Base-by-base conservation (phyloP, 2,113 vertebrate species). In the Setophaga coronata region DNA sequence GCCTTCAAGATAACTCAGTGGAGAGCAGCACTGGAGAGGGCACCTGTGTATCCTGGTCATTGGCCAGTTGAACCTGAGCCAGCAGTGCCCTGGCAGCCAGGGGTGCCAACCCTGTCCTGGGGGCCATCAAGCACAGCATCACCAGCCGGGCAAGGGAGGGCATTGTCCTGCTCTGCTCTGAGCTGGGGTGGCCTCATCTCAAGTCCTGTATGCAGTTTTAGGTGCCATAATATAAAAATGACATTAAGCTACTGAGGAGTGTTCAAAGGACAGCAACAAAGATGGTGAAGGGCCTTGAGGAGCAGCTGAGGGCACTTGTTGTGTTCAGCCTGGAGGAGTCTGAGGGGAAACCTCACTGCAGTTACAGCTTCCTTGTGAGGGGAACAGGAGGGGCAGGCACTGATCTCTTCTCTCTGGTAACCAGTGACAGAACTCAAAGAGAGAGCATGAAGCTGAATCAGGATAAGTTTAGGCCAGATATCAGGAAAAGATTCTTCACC, bases 111-210 rank as follows among this genome's bases (percentile, higher is more conserved):
- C 24, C 5, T 57, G 34, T 50, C 51, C 71, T 21, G 20, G 25
- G 71, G 31, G 0, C 4, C 36, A 66, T 42, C 60, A 85, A 13
- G 61, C 8, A 29, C 60, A 66, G 51, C 60, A 57, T 25, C 0
- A 0, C 16, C 71, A 76, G 82, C 34, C 0, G 0, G 61, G 36
- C 43, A 76, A 36, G 43, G 43, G 14, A 50, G 36, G 71, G 20
- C 14, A 67, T 31, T 51, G 83, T 58, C 10, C 43, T 0, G 1
- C 31, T 57, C 43, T 50, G 34, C 42, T 50, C 34, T 48, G 60
- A 0, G 0, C 51, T 76, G 53, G 17, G 43, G 11, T 0, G 0
- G 43, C 61, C 43, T 76, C 53, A 26, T 7, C 31, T 58, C 5
- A 0, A 50, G 53, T 31, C 1, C 61, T 67, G 31, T 2, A 26